Evolutionary conservation across 1,140 invertebrate genomes (phyloP), one percentile per base, ranked within the genome.

Genomic region (Hylyphantes graminicola): DNA sequence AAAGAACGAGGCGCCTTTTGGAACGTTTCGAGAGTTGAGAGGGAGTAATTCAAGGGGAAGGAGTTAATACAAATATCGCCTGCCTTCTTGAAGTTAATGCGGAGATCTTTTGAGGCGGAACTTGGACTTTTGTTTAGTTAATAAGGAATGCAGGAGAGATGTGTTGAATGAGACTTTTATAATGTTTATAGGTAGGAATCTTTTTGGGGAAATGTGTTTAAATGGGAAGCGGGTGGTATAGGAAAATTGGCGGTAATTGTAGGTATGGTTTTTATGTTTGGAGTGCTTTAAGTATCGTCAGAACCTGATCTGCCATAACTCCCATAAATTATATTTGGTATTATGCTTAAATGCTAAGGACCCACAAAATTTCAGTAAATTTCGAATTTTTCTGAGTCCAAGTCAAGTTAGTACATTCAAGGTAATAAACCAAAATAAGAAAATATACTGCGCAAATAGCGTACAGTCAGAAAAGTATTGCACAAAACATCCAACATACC

Each of bases 11-110:
- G 35, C 1, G 35, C 35, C 35, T 35, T 35, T 35, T 35, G 35
- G 35, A 35, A 35, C 35, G 35, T n/a, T 15, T 51, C 68, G 35
- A n/a, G 72, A 53, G 54, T 57, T 53, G 51, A 54, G 54, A 19
- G n/a, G 54, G 35, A 80, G 77, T 80, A 67, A 80, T 70, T 80
- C 77, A 80, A 80, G 48, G 50, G 57, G 55, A 81, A 81, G 79
- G 79, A 81, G 79, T 81, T 72, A 81, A 81, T 81, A 81, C 78
- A 81, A 79, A 79, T 79, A 79, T 79, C 77, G 77, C 65, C 35
- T 35, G 35, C 35, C 35, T 35, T 35, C 35, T 35, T 35, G 35
- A 35, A 79, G 76, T 78, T 78, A 78, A 65, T 67, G 76, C 76
- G n/a, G 53, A 21, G 50, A 50, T 77, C 59, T 63, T 77, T 77